A percentile compares a stretch with the other conserved stretches of the same genome.
These are phyloP conservation scores for Alectoris magna DNA, from an alignment of 2,797 vertebrate species.

Conservation along the genomic window DNA sequence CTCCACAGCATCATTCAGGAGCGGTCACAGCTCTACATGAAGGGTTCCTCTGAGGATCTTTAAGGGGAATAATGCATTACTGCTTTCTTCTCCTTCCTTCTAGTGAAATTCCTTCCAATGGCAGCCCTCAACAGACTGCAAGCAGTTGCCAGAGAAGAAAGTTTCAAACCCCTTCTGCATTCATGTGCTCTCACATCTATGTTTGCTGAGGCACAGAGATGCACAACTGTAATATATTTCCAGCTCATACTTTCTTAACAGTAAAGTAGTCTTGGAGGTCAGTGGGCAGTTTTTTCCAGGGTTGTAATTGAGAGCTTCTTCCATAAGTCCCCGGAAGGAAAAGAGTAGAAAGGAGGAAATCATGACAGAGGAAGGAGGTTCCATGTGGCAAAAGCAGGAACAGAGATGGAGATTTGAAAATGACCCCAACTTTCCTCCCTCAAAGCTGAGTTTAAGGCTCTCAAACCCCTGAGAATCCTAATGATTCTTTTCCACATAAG, in stretches of 20 bases:
- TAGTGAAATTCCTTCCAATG: neutral
- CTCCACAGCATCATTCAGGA: neutral
- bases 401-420: neutral
- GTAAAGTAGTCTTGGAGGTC: neutral
- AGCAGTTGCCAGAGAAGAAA: neutral
- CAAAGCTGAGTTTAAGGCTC: neutral
- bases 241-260: neutral
- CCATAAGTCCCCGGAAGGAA: neutral
- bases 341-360: neutral
- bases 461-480: neutral
- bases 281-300: neutral
- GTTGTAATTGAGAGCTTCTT: neutral
- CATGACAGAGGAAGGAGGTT: neutral
- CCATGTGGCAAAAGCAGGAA: neutral
- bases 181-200: neutral
- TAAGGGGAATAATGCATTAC: neutral
- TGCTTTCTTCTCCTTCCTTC: neutral
- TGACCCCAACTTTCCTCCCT: neutral
- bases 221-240: neutral
- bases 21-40: neutral
- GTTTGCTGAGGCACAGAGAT: neutral
- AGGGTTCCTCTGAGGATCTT: neutral
- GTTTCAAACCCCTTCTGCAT: neutral
- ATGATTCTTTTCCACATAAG: neutral
- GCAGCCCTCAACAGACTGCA: neutral